These are phyloP conservation scores for Troides oblongomaculatus DNA, from an alignment of 2,888 invertebrate genomes.

Conservation along the genomic window DNA sequence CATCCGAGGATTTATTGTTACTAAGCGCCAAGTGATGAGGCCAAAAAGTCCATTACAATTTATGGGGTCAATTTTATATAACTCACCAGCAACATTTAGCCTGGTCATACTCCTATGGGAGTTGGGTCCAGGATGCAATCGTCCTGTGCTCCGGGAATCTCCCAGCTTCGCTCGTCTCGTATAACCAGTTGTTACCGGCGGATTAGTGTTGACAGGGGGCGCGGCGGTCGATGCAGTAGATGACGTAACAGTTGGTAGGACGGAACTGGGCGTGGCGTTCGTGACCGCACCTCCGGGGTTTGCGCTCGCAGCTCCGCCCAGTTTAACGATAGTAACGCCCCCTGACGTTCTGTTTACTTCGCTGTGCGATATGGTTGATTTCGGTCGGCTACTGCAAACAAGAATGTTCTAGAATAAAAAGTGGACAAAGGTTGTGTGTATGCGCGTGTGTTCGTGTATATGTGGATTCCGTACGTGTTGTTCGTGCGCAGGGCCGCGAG, in stretches of 20 bases:
- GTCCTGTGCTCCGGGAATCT: constrained; percentile 87
- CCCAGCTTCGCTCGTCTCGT: constrained; percentile 83
- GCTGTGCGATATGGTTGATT: constrained; percentile 61
- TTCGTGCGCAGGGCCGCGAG: constrained; percentile 86
- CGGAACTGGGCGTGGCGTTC: constrained; percentile 33
- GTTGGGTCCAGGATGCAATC: constrained; percentile 85
- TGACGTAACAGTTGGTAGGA: constrained; percentile 42
- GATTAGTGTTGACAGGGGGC: constrained; percentile 30
- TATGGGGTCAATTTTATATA: not conserved
- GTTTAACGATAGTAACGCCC: constrained; percentile 89
- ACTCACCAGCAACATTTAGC: constrained; percentile 84
- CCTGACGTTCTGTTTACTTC: constrained; percentile 86
- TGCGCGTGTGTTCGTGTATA: not conserved
- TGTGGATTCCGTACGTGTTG: constrained; percentile 57
- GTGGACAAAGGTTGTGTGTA: not conserved
- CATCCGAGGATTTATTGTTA: no score
- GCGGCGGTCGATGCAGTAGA: constrained; percentile 40
- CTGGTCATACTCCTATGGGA: constrained; percentile 89
- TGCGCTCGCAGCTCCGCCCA: constrained; percentile 68
- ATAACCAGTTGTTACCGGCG: constrained; percentile 53
- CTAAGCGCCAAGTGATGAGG: no score
- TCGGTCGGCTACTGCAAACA: constrained; percentile 53
- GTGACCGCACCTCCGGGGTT: constrained; percentile 32
- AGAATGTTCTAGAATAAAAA: not conserved
- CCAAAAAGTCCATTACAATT: not conserved